Percentiles rank a stretch among this genome's conserved stretches.
Evolutionary conservation across 2,888 invertebrate species (phyloP).

Genomic region (Epirrhoe alternata): DNA sequence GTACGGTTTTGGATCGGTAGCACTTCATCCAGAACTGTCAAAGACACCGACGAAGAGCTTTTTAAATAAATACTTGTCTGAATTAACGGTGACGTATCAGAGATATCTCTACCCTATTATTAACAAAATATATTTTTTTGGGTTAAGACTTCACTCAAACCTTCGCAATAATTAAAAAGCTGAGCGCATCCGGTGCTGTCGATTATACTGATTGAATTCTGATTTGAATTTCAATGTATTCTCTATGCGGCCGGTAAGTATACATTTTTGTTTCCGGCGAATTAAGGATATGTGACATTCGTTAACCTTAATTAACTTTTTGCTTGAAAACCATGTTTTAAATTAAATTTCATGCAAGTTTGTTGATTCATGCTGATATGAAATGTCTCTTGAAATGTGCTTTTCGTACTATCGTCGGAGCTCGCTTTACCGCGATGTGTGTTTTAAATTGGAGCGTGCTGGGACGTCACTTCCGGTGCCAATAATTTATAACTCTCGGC

Average conservation of each 20-base stretch:
- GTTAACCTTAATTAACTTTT: constrained; percentile 64
- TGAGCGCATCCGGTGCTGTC: constrained; percentile 70
- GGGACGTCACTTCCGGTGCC: constrained; percentile 83
- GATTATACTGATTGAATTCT: constrained; percentile 75
- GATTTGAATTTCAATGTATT: constrained; percentile 77
- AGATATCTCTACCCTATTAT: constrained; percentile 54
- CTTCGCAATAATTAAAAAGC: constrained; percentile 80
- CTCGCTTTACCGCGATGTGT: constrained; percentile 60
- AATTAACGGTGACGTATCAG: constrained; percentile 49
- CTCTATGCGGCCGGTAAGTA: constrained; percentile 60
- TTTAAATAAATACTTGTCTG: constrained; percentile 53
- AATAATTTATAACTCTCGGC: constrained; percentile 81
- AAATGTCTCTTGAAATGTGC: constrained; percentile 15
- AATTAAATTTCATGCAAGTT: constrained; percentile 36
- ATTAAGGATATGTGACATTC: constrained; percentile 66
- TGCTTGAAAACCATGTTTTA: constrained; percentile 40
- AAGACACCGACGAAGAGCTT: constrained; percentile 49
- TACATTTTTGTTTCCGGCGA: constrained; percentile 71
- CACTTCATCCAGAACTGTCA: constrained; percentile 74
- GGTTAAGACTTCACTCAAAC: constrained; percentile 61
- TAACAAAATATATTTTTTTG: constrained; percentile 60
- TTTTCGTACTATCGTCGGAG: constrained; percentile 44
- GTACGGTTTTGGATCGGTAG: constrained; percentile 60
- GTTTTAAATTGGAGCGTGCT: constrained; percentile 80
- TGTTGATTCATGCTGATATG: constrained; percentile 15